Base-by-base conservation (phyloP, 2,888 invertebrate species). In the Ctenicera cuprea region DNA sequence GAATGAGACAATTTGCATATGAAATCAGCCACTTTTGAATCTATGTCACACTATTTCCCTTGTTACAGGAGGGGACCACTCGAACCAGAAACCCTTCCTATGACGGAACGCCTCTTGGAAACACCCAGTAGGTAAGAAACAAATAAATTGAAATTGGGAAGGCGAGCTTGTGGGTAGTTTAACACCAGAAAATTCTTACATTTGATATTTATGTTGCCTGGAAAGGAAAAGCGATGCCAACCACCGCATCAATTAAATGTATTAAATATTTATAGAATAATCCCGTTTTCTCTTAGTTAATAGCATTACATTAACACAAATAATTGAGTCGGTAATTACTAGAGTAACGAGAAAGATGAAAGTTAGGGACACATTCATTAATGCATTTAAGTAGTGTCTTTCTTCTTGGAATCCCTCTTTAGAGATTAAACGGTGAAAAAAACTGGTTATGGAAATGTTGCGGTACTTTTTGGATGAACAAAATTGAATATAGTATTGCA, bases 61-160 rank as follows among this genome's bases (percentile, higher is more conserved):
- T 77, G 30, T 84, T 85, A 11, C 81, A 85, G 85, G 79, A 81
- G 84, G 76, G 82, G 82, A 76, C 81, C 80, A 73, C 77, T 80
- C 74, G 79, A 82, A 57, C 74, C 79, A 14, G 80, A 80, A 76
- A 76, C 78, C 75, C 80, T 82, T 82, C 81, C 82, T 82, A 84
- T 83, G 81, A 81, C 84, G 81, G 85, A 82, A 75, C 80, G 82
- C 78, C 80, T 81, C 76, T 82, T 80, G 68, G 82, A 82, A 73
- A 84, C 84, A 65, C 83, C 84, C 63, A 83, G 77, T 80, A 84
- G 85, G 85, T 85, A 79, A 76, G 80, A 76, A 43, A 38, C n/a
- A 50, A 50, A 71, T 67, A 61, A n/a, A 12, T 61, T 18, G 16
- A 61, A 14, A 26, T 26, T 43, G 26, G 12, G 20, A 45, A 14